Evolutionary conservation across 2,797 vertebrate species (phyloP).

Genomic region (Naso thynnoides): DNA sequence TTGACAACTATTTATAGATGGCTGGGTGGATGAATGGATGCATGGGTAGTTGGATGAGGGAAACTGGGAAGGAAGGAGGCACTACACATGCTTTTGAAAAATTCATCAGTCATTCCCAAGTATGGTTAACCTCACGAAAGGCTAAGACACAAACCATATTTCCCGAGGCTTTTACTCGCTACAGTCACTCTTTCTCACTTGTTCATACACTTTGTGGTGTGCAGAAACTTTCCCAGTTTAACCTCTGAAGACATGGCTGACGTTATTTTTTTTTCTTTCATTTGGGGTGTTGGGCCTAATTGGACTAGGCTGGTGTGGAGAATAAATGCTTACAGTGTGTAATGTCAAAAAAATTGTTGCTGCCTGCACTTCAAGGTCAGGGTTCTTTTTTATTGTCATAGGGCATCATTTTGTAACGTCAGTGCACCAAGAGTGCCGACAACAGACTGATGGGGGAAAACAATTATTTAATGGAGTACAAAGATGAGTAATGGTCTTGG

Average conservation of each 20-base stretch:
- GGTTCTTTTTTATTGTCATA: neutral
- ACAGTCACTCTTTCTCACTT: neutral
- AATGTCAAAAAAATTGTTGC: no score
- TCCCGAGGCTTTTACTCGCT: conserved; percentile 1
- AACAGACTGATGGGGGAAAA: no score
- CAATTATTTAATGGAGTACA: no score
- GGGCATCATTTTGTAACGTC: no score
- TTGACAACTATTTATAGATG: conserved; percentile 26
- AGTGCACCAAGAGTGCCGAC: no score
- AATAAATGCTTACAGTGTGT: neutral
- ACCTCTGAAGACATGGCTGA: neutral
- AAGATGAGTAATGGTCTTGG: no score
- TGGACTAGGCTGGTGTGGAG: neutral
- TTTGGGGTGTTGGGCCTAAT: neutral
- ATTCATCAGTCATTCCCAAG: conserved; percentile 24
- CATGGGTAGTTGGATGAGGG: neutral
- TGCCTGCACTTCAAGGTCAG: no score
- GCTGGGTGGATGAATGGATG: neutral
- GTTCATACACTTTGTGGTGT: conserved; percentile 4
- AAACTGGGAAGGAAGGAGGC: conserved; percentile 4
- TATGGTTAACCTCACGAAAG: conserved; percentile 22
- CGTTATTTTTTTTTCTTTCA: neutral
- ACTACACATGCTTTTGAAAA: conserved; percentile 36
- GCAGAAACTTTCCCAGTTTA: neutral
- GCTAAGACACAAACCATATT: neutral